phyloP scores from a whole-genome alignment of 64 coral and sea anemone genomes.

The Trachythela sp. region DNA sequence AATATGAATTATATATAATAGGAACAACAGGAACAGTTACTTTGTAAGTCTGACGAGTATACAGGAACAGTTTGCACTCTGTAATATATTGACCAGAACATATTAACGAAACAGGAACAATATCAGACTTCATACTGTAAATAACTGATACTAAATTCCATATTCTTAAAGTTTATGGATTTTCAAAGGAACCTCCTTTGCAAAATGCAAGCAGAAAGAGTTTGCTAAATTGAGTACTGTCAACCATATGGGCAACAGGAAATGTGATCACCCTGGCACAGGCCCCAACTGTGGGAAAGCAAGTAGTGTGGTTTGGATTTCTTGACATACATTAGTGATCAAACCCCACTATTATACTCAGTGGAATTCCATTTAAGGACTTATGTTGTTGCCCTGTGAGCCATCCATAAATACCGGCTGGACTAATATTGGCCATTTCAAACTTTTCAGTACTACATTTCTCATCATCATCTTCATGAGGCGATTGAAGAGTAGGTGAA shows the following conservation, averaged over 20 bases:
- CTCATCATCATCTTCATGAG: not conserved
- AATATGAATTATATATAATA: not conserved
- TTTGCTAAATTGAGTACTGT: not conserved
- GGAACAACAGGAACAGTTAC: not conserved
- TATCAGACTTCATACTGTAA: not conserved
- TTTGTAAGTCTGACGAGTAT: too few relatives aligned
- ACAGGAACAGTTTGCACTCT: not conserved
- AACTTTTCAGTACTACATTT: not conserved
- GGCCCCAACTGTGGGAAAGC: not conserved
- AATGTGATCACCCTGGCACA: not conserved
- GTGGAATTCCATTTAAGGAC: not conserved
- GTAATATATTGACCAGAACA: not conserved
- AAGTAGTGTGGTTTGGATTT: not conserved
- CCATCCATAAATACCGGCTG: not conserved
- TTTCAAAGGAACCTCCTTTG: not conserved
- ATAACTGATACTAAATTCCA: not conserved
- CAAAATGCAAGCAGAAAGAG: not conserved
- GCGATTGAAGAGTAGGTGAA: not conserved
- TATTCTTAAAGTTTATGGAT: not conserved
- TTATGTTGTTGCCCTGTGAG: constrained; percentile 2
- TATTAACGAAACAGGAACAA: not conserved
- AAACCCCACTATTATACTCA: not conserved
- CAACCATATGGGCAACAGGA: not conserved
- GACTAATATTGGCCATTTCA: not conserved
- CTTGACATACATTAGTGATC: not conserved